These are phyloP conservation scores for Stenoptilia bipunctidactyla DNA, from an alignment of 2,888 invertebrate species.

Conservation along the genomic window DNA sequence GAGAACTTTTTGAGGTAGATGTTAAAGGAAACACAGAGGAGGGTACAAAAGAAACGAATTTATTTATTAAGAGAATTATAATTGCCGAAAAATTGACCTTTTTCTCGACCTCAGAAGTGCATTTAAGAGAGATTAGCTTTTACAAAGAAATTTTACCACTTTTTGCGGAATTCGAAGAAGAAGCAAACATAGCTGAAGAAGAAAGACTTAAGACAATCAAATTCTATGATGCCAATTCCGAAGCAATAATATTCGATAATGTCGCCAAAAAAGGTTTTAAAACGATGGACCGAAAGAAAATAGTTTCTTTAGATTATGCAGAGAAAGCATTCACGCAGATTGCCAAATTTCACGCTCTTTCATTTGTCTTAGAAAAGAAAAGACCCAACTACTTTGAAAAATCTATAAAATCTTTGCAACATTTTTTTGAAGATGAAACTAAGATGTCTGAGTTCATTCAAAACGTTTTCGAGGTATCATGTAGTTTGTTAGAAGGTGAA, in stretches of 20 bases:
- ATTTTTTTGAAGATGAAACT: conserved; percentile 17
- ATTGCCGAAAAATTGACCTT: conserved; percentile 21
- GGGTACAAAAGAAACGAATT: conserved; percentile 21
- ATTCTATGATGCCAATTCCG: conserved; percentile 22
- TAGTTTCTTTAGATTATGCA: conserved; percentile 21
- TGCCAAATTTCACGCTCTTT: conserved; percentile 29
- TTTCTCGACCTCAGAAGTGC: conserved; percentile 26
- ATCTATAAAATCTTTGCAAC: conserved; percentile 14
- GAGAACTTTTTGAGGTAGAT: conserved; percentile 27
- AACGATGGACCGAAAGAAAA: conserved; percentile 22
- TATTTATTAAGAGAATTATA: conserved; percentile 37
- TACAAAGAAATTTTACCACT: conserved; percentile 30
- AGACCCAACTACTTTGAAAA: conserved; percentile 20
- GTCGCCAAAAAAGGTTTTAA: conserved; percentile 26
- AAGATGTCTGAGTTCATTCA: too few species aligned
- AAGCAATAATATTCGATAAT: conserved; percentile 36
- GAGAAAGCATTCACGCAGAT: conserved; percentile 22
- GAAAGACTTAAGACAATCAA: conserved; percentile 29
- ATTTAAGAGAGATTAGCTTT: conserved; percentile 27
- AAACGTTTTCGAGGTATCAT: conserved; percentile 7
- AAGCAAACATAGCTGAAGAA: conserved; percentile 23
- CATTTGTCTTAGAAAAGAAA: conserved; percentile 23
- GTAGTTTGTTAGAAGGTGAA: conserved; percentile 13
- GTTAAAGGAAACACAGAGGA: conserved; percentile 22
- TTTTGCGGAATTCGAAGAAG: conserved; percentile 26